Evolutionary conservation across 2,113 vertebrate genomes (phyloP).

Genomic region (Urocolius indicus): DNA sequence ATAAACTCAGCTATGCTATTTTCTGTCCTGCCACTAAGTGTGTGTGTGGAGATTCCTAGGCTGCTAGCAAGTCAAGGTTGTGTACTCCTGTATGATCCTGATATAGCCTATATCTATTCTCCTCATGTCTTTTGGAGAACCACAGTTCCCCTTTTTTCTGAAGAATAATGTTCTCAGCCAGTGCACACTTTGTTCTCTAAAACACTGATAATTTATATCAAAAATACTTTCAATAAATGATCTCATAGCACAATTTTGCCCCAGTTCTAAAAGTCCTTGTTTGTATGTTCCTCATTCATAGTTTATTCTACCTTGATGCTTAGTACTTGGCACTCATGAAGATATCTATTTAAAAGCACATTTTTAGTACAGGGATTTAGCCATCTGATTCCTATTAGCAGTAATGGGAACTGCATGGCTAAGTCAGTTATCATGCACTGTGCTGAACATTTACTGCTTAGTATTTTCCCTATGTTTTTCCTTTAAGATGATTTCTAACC

Average conservation of each 20-base stretch:
- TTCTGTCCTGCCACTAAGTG: background rate
- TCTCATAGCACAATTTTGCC: background rate
- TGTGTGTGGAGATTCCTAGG: background rate
- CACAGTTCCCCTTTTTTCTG: background rate
- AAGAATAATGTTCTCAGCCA: background rate
- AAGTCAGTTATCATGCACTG: conserved; percentile 36
- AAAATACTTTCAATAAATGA: background rate
- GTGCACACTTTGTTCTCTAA: background rate
- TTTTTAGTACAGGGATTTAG: conserved; percentile 43
- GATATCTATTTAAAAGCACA: conserved; percentile 41
- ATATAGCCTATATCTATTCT: background rate
- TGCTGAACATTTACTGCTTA: conserved; percentile 14
- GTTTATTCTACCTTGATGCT: background rate
- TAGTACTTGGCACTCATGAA: background rate
- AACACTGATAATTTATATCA: background rate
- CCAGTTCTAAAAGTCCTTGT: background rate
- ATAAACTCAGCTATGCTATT: background rate
- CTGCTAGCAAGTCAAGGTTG: background rate
- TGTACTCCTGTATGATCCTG: background rate
- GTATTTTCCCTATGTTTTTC: conserved; percentile 27
- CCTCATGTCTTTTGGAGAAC: background rate
- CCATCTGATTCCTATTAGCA: conserved; percentile 66
- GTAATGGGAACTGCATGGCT: conserved; percentile 52
- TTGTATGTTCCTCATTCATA: background rate
- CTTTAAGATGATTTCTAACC: background rate